Base-by-base conservation (phyloP, 2,888 invertebrate species). In the Standfussiana lucernea region DNA sequence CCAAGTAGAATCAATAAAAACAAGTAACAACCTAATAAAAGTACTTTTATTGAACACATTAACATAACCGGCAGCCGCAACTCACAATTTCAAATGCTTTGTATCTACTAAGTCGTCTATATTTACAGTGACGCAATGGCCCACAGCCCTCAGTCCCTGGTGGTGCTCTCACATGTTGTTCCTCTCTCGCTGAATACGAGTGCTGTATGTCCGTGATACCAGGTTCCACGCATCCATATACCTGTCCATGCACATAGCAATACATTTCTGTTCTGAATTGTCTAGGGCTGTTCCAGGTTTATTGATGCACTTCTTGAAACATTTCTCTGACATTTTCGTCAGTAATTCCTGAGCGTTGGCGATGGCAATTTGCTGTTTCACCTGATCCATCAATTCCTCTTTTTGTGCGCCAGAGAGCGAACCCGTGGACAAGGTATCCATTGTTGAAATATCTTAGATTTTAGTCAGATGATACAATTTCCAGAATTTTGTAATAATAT, bases 211-310 rank as follows among this genome's bases (percentile, higher is more conserved):
- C 94, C 98, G 98, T 21, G 99, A 99, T 21, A 99, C 99, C 74
- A 99, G 96, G 95, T 99, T 99, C 98, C 99, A 99, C 6, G 99
- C 98, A 92, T 99, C 99, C 98, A 99, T 99, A 97, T 99, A 99
- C 91, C 99, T 97, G 95, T 99, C 99, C 99, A 99, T 99, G 94
- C 99, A 99, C 98, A 99, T 99, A 0, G 99, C 98, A 88, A 99
- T 97, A 93, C 99, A 99, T 98, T 99, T 99, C 98, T 99, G 98
- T 97, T 99, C 99, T 1, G 98, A 98, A 92, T 97, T 98, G 93
- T 99, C 99, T 87, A 99, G 93, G 3, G 98, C 98, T 21, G 98
- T 98, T 35, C 99, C 99, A 42, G 99, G 99, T 94, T 99, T 99
- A 72, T 96, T 96, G 89, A 99, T 98, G 95, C 99, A 99, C 93